Evolutionary conservation across 2,113 vertebrate genomes (phyloP), one percentile per base, ranked within the genome.

Genomic region (Gadus chalcogrammus): DNA sequence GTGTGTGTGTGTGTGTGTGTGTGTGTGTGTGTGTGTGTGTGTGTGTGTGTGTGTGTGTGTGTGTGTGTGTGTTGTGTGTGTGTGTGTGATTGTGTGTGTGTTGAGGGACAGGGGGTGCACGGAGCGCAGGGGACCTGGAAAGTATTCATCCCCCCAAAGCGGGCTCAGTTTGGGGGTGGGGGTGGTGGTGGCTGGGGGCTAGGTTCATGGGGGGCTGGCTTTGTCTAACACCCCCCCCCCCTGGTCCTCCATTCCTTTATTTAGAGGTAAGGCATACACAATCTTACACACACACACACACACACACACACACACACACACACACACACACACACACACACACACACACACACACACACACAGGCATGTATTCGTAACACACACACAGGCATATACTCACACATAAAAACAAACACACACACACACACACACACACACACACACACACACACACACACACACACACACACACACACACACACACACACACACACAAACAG

Each of bases 91-190:
- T n/a, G 64, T 64, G 69, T n/a, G 71, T 64, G 79, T 65, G 75
- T 48, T 48, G 42, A 48, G 42, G 42, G 42, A 48, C 42, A 55
- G 24, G 16, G 53, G 52, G 66, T 61, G 38, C 69, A 68, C 62
- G 18, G 68, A 63, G 75, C 77, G 78, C 72, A 67, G 77, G 81
- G 82, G 81, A 84, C 76, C 83, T 79, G 80, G 80, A 83, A 84
- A 88, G 88, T 82, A 87, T 89, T 86, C 85, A 87, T 86, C 79
- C 85, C 83, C 69, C 68, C 79, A 74, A 82, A 88, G 88, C 77
- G 82, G 84, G 64, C 77, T 74, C 81, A 81, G 80, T 82, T 56
- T 9, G 55, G 55, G 55, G 55, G 55, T 58, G 15, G 42, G 42
- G 12, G 68, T 18, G 58, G 7, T 60, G 58, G 61, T 27, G 58